Base-by-base conservation (phyloP, 2,113 vertebrate genomes). In the Cephalopterus ornatus region DNA sequence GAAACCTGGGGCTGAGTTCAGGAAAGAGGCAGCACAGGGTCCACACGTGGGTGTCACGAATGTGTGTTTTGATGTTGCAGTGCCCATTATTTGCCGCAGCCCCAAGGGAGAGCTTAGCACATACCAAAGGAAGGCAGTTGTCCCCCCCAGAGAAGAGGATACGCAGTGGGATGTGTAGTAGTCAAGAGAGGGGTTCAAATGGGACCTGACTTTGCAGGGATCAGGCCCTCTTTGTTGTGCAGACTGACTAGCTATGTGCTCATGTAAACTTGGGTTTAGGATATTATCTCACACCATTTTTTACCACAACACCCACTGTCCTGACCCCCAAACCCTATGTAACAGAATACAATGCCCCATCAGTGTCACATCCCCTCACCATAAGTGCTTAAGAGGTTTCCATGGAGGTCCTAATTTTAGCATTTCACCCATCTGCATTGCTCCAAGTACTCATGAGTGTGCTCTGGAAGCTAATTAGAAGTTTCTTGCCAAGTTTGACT, bases 51-150 rank as follows among this genome's bases (percentile, higher is more conserved):
- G 8, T 13, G 13, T 21, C 8, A 63, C 13, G 2, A 30, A 30
- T 41, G 12, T 41, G 18, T 21, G 61, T 30, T 63, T 63, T 30
- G 28, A 63, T 39, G 37, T 30, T 14, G 30, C 33, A 21, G 56
- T 24, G 24, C 13, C 26, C 0, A 0, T 8, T 67, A 6, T 66
- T 24, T 16, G 6, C 11, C 15, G 3, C 7, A 2, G 5, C 10
- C 35, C 61, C 27, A n/a, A 2, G 24, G 65, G 37, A 49, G 32
- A 49, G 11, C 37, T 37, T 11, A 76, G 49, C 33, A 50, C 47
- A 30, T 5, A 2, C 32, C 65, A 37, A 39, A 41, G 28, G 21
- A 17, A 47, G 39, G 30, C 52, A 83, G 63, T 23, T n/a, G 49
- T 7, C 53, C 14, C 46, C 28, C 44, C 20, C 3, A 14, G 63